Evolutionary conservation across 1,140 invertebrate species (phyloP).

Genomic region (Parapsyche elsis): DNA sequence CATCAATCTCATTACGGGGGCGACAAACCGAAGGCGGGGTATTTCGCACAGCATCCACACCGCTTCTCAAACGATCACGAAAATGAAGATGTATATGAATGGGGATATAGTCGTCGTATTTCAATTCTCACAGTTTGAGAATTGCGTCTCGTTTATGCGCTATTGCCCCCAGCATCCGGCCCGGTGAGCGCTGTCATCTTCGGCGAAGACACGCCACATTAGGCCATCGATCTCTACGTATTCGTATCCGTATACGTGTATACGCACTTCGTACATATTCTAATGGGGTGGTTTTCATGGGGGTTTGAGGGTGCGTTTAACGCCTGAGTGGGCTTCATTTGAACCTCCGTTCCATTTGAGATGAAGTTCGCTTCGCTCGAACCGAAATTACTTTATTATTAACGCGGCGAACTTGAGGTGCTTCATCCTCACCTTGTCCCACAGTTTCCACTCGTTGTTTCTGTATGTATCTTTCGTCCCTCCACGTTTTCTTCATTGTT

Average conservation of each 20-base stretch:
- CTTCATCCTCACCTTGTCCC: slow-evolving; percentile 9
- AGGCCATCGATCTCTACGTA: slow-evolving; percentile 20
- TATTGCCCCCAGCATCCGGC: background rate
- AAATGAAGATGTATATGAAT: background rate
- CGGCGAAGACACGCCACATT: slow-evolving; percentile 29
- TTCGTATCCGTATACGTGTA: background rate
- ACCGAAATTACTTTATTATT: slow-evolving; percentile 32
- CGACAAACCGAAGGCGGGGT: background rate
- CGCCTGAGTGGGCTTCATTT: background rate
- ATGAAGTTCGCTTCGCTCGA: background rate
- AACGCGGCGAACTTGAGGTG: slow-evolving; percentile 4
- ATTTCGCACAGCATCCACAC: too few species aligned
- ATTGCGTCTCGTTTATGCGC: background rate
- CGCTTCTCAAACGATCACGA: too few species aligned
- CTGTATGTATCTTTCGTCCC: too few species aligned
- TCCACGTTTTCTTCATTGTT: background rate
- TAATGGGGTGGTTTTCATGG: background rate
- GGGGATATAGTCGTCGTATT: background rate
- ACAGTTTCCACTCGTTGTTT: background rate
- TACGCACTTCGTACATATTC: background rate
- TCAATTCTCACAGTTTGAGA: background rate
- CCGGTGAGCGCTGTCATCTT: background rate
- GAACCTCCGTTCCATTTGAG: background rate
- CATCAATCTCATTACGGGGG: slow-evolving; percentile 15
- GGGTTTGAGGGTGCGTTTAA: background rate